Conservation (phyloP, 2,113 vertebrate species). For the Corvus moneduloides region DNA sequence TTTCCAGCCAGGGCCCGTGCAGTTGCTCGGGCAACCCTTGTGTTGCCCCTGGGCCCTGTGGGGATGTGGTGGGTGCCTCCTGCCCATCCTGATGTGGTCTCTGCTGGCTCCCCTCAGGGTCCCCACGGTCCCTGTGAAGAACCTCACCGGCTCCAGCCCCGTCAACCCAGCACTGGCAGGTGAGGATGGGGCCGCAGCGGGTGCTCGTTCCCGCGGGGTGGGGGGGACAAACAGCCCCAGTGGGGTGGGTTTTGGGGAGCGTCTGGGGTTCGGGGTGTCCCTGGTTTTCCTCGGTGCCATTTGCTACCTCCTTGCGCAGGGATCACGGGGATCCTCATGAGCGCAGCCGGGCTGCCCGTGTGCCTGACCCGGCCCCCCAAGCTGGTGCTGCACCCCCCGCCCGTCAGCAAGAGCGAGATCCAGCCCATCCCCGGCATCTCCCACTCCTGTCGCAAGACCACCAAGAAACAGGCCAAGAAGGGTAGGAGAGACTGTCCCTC, state of each 20-base stretch:
- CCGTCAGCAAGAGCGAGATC: constrained; percentile 90
- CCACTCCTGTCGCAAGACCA: constrained; percentile 91
- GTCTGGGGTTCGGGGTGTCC: fast-evolving
- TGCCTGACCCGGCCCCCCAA: constrained; percentile 92
- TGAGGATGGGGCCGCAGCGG: not conserved
- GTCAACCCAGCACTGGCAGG: constrained; percentile 91
- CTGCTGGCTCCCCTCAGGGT: constrained; percentile 70
- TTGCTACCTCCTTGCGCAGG: constrained; percentile 58
- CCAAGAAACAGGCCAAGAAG: constrained; percentile 92
- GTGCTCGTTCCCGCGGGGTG: not conserved
- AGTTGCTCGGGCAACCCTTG: constrained; percentile 61
- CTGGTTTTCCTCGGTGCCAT: not conserved
- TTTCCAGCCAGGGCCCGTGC: constrained; percentile 21
- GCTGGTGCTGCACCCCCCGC: constrained; percentile 88
- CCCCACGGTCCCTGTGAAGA: constrained; percentile 92
- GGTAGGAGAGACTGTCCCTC: constrained; percentile 68
- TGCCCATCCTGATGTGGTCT: not conserved
- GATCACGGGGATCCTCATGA: constrained; percentile 97
- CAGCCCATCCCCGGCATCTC: constrained; percentile 90
- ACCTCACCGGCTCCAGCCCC: constrained; percentile 88
- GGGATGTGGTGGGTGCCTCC: not conserved
- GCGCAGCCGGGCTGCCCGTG: constrained; percentile 87
- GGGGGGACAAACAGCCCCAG: not conserved
- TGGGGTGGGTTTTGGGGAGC: fast-evolving
- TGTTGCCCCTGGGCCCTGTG: not conserved